Conservation (phyloP, 2,113 vertebrate species). For the Rhizomys pruinosus region DNA sequence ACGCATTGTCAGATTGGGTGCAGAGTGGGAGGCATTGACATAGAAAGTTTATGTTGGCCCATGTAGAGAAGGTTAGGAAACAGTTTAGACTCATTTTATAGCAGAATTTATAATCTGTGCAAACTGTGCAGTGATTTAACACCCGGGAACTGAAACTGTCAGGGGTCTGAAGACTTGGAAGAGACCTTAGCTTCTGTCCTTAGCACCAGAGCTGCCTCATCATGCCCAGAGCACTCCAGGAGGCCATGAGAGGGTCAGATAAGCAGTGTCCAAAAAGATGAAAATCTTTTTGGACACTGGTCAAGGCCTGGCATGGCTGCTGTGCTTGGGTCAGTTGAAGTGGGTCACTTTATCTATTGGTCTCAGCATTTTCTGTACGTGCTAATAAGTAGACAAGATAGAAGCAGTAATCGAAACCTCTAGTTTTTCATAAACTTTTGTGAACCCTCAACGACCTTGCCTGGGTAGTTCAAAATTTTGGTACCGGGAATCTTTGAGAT, state of each 20-base stretch:
- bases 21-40: neutral
- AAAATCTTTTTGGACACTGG: neutral
- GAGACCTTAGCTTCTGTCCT: neutral
- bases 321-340: neutral
- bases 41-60: neutral
- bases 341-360: neutral
- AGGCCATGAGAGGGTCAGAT: no score
- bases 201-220: neutral
- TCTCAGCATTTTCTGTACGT: neutral
- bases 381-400: neutral
- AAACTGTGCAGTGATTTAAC: neutral
- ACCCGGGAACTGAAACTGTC: neutral
- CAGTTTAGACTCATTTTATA: neutral
- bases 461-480: neutral
- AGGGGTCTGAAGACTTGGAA: neutral
- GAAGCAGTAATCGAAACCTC: neutral
- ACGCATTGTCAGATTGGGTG: neutral
- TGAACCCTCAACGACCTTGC: neutral
- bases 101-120: neutral
- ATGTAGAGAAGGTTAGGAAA: neutral
- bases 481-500: neutral
- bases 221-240: neutral
- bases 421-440: slow-evolving; percentile 13
- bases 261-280: no score
- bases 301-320: neutral